Evolutionary conservation across 2,797 vertebrate species (phyloP).

Genomic region (Acanthis flammea): DNA sequence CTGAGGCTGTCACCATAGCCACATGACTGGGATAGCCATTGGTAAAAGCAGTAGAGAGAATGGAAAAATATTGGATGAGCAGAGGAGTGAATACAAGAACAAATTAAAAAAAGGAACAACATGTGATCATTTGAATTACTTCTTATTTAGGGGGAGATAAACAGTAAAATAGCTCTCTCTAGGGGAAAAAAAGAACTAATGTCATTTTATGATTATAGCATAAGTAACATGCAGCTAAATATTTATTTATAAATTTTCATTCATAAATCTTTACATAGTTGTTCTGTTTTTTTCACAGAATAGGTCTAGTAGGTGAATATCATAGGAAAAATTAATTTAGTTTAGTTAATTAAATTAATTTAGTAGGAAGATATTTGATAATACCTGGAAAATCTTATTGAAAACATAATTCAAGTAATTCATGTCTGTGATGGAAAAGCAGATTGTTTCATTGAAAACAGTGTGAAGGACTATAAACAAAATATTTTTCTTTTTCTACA

Average conservation of each 20-base stretch:
- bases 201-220: background rate
- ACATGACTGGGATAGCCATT: background rate
- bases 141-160: background rate
- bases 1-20: background rate
- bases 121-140: background rate
- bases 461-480: background rate
- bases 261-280: background rate
- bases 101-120: fast-evolving
- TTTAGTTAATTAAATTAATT: no score
- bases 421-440: background rate
- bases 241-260: background rate
- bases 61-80: background rate
- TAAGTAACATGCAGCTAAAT: background rate
- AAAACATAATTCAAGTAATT: background rate
- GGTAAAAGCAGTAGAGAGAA: background rate
- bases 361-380: background rate
- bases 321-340: background rate
- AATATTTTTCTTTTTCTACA: background rate
- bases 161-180: background rate
- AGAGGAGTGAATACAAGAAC: background rate
- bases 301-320: background rate
- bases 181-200: background rate
- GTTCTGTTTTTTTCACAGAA: background rate
- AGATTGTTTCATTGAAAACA: background rate
- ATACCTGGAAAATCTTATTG: background rate